Conservation (phyloP, 2,113 vertebrate genomes). For the Ammodytes dubius region DNA sequence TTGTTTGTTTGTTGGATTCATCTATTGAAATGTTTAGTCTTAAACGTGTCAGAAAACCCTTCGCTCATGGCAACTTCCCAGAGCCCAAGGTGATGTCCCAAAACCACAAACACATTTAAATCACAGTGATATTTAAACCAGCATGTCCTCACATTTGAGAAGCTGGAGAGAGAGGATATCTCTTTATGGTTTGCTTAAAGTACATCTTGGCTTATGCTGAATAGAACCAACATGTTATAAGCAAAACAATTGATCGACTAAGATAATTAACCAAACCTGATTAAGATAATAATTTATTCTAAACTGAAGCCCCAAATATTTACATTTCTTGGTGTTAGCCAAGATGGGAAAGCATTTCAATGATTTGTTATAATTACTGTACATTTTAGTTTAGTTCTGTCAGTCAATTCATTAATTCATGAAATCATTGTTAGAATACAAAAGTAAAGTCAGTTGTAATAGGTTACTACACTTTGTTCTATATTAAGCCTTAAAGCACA, state of each 20-base stretch:
- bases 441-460: slow-evolving; percentile 17
- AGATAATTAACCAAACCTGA: not conserved
- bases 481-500: slow-evolving; percentile 34
- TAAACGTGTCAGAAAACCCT: not conserved
- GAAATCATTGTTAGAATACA: not conserved
- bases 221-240: not conserved
- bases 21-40: not conserved
- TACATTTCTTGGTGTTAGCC: not conserved
- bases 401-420: not conserved
- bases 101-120: not conserved
- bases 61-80: not conserved
- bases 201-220: no score
- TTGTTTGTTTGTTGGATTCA: no score
- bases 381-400: not conserved
- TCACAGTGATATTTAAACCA: not conserved
- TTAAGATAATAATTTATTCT: not conserved
- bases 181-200: no score
- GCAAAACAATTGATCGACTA: not conserved
- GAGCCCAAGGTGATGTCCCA: not conserved
- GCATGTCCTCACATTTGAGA: not conserved
- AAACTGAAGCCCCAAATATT: not conserved
- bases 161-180: not conserved
- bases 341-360: not conserved
- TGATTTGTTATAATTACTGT: not conserved
- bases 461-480: slow-evolving; percentile 18